Percentiles rank a stretch among this genome's conserved stretches.
These are phyloP conservation scores for Eugnorisma glareosa DNA, from an alignment of 2,888 invertebrate genomes.

Conservation along the genomic window DNA sequence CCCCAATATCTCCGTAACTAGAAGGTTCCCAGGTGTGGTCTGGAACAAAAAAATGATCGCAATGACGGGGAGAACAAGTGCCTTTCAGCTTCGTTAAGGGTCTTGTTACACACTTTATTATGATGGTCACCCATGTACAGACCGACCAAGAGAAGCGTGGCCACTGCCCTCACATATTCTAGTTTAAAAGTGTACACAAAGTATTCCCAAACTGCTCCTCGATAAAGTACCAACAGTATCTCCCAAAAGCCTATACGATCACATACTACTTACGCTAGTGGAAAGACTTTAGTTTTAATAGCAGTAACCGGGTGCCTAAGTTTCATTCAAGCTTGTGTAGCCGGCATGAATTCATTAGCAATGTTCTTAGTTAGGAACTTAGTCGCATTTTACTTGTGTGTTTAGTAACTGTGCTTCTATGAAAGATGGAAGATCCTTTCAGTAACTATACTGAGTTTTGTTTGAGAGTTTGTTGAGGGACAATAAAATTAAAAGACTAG, in stretches of 20 bases:
- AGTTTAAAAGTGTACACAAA: neutral
- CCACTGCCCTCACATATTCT: neutral
- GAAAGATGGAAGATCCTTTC: neutral
- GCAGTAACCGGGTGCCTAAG: slow-evolving; percentile 19
- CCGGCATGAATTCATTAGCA: slow-evolving; percentile 55
- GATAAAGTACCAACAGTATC: neutral
- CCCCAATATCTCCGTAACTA: no score
- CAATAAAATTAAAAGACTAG: neutral
- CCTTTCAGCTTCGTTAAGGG: no score
- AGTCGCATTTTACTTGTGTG: slow-evolving; percentile 30
- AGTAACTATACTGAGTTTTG: neutral
- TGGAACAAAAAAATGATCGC: no score
- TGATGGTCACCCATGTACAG: neutral
- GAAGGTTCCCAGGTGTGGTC: no score
- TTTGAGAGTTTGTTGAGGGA: neutral
- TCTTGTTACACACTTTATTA: no score
- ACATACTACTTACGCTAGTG: neutral
- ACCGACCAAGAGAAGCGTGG: neutral
- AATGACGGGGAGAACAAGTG: no score
- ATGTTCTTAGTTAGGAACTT: slow-evolving; percentile 21
- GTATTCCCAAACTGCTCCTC: neutral
- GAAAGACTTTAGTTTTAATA: slow-evolving; percentile 38
- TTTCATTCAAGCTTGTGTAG: slow-evolving; percentile 43
- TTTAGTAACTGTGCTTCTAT: neutral
- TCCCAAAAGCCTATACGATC: slow-evolving; percentile 8